Evolutionary conservation across 1,140 invertebrate genomes (phyloP), one percentile per base, ranked within the genome.

Genomic region (Telenomus remus): DNA sequence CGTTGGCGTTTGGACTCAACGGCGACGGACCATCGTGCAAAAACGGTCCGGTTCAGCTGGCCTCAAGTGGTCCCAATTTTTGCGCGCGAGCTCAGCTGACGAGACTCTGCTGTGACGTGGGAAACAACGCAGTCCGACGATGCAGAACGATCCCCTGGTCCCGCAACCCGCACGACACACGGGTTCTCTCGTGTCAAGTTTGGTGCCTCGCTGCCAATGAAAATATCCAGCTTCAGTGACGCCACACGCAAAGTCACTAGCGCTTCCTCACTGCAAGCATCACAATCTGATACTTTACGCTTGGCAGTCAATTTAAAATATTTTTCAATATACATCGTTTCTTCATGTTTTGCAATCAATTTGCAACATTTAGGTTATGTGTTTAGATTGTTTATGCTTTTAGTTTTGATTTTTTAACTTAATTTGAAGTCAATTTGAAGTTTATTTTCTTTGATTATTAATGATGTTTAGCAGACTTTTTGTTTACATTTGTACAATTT

Each of bases 101-200:
- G 47, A 47, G 13, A 44, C 46, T 65, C 49, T 59, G n/a, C n/a
- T n/a, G n/a, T n/a, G 51, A 63, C 63, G 53, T 12, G 27, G 47
- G 16, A 49, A 65, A 37, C 43, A 66, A 65, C 54, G 61, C 49
- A 43, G 59, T 33, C 55, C 65, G 65, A 60, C 35, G 27, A 55
- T 61, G 13, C 14, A 65, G 11, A 12, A 11, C 47, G 55, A 44
- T 68, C 73, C 73, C 61, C 60, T 47, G 51, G 64, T 59, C 73
- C 63, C 64, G 55, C 65, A 63, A 66, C 33, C 61, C 56, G 47
- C 64, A 64, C 65, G 48, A 59, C 7, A 42, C 42, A 51, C 54
- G 34, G 43, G 39, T 10, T n/a, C 11, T 16, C 47, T 63, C 34
- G 60, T 63, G 51, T 71, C 53, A 56, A 56, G 16, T 56, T 56